Evolutionary conservation across 2,113 vertebrate species (phyloP).

Genomic region (Anoplopoma fimbria): DNA sequence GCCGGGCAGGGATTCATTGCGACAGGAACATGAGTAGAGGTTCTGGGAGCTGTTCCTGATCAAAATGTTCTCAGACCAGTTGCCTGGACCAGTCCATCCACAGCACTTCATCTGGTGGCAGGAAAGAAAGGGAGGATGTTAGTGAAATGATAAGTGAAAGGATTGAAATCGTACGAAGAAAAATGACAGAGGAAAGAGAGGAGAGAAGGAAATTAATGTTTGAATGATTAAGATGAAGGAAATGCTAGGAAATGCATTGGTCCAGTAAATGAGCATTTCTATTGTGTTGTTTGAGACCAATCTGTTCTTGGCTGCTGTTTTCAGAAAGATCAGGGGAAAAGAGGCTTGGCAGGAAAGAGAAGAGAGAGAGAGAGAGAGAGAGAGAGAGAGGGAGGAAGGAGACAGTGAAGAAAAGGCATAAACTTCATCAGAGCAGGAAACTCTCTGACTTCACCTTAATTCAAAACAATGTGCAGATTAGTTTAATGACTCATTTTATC

Average conservation of each 20-base stretch:
- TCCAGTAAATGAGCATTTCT: not conserved
- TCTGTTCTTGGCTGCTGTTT: slow-evolving; percentile 37
- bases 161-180: not conserved
- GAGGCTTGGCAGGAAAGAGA: slow-evolving; percentile 43
- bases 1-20: slow-evolving; percentile 19
- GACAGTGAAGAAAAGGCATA: slow-evolving; percentile 12
- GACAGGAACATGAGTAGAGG: slow-evolving; percentile 90
- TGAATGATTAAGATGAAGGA: not conserved
- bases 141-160: not conserved
- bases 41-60: slow-evolving; percentile 78
- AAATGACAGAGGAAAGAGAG: not conserved
- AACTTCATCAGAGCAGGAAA: not conserved
- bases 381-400: slow-evolving; percentile 14
- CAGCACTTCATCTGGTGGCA: slow-evolving; percentile 88
- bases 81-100: slow-evolving; percentile 88
- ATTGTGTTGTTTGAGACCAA: slow-evolving; percentile 6
- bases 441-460: not conserved
- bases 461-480: slow-evolving; percentile 24
- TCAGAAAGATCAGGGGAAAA: slow-evolving; percentile 28
- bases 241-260: slow-evolving; percentile 15
- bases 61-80: slow-evolving; percentile 87
- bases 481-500: slow-evolving; percentile 23
- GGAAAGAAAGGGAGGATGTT: not conserved
- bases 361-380: not conserved
- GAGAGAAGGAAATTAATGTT: not conserved